phyloP scores from a whole-genome alignment of 2,888 invertebrate genomes.

The Drosophila picticornis region DNA sequence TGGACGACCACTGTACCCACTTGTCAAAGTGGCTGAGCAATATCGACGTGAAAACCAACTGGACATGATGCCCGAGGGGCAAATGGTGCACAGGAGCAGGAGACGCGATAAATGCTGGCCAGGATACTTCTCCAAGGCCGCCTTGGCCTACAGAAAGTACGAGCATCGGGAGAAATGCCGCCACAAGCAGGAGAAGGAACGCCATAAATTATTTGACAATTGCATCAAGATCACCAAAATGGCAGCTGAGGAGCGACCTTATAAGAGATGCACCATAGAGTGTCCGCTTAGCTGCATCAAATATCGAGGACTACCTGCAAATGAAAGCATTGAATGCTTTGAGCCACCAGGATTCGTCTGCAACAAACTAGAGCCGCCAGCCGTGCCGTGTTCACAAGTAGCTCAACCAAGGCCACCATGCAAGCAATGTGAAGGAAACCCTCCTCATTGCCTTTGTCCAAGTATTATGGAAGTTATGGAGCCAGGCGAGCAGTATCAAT shows the following conservation, averaged over 20 bases:
- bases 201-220: constrained; percentile 45
- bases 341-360: constrained; percentile 12
- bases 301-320: constrained; percentile 24
- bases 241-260: constrained; percentile 53
- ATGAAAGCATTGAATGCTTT: constrained; percentile 12
- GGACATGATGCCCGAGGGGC: constrained; percentile 37
- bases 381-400: background rate
- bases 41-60: constrained; percentile 75
- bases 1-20: constrained; percentile 81
- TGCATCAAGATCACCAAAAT: constrained; percentile 58
- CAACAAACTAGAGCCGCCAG: background rate
- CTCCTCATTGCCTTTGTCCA: background rate
- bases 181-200: constrained; percentile 28
- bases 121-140: constrained; percentile 57
- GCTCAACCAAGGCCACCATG: background rate
- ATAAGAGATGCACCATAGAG: constrained; percentile 30
- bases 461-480: constrained; percentile 7
- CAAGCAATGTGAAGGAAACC: background rate
- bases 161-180: constrained; percentile 60
- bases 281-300: constrained; percentile 36
- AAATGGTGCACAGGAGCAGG: constrained; percentile 34
- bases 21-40: constrained; percentile 73
- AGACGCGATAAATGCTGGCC: constrained; percentile 69
- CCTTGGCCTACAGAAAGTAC: constrained; percentile 61
- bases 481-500: constrained; percentile 7